Base-by-base conservation (phyloP, 2,113 vertebrate species). In the Aramus guarauna region DNA sequence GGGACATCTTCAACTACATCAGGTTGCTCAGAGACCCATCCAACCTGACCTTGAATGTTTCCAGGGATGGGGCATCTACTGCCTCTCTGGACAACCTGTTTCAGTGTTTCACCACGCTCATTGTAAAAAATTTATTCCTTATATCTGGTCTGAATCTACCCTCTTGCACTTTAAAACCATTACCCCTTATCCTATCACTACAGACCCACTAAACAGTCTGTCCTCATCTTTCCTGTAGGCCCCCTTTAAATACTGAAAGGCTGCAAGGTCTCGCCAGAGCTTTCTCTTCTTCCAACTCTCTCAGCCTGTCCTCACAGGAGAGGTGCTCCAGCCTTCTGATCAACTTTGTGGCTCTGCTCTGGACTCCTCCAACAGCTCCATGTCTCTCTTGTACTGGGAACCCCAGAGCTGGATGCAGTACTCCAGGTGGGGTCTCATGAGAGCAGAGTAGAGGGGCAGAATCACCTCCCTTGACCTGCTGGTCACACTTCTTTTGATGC, bases 331-430 rank as follows among this genome's bases (percentile, higher is more conserved):
- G 7, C 6, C 36, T 29, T 13, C 22, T 37, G 7, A 3, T 60
- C 18, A 36, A n/a, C 20, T 39, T 12, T 2, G 6, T 17, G 34
- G 15, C 7, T 8, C 9, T 74, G 43, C 24, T 71, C n/a, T 75
- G 24, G 13, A 53, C 45, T 3, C 2, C 5, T 11, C 0, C 10
- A 80, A n/a, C 11, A 29, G n/a, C 9, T 24, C 10, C 1, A 9
- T 7, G 11, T 69, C 37, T 14, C 56, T 48, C 20, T 20, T 34
- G 2, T 10, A 4, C 8, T 47, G 13, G 34, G 20, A 30, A 12
- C 23, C 6, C 21, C 47, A 76, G 63, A 88, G 30, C 21, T 53
- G 32, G 21, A 56, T 0, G 3, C 19, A n/a, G 56, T 3, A 7
- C 29, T n/a, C 2, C 39, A 72, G 19, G 23, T n/a, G n/a, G 22